These are phyloP conservation scores for Lingula anatina DNA, from an alignment of 2,888 invertebrate genomes.

Conservation along the genomic window DNA sequence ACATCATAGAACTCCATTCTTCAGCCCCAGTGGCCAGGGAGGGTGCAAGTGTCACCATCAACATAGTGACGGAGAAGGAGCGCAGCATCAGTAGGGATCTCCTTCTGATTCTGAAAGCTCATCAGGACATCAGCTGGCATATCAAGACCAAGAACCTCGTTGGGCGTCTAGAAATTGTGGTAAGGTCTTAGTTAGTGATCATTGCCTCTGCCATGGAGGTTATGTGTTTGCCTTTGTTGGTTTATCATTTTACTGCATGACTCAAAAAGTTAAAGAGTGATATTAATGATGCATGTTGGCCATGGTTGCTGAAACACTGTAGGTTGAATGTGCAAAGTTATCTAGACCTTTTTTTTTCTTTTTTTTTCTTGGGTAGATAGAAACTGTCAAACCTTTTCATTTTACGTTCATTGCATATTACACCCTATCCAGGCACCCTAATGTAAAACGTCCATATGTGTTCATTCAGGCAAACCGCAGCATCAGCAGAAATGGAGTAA, in stretches of 20 bases:
- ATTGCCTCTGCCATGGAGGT: not conserved
- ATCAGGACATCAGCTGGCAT: constrained; percentile 41
- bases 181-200: constrained; percentile 23
- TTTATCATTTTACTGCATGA: not conserved
- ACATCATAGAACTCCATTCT: too few species aligned
- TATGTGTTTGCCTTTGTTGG: not conserved
- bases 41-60: too few species aligned
- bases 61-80: too few species aligned
- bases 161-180: constrained; percentile 46
- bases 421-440: not conserved
- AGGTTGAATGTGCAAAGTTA: not conserved
- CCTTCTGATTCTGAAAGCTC: constrained; percentile 48
- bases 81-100: constrained; percentile 22
- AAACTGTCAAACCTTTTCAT: too few species aligned
- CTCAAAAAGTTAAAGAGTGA: not conserved
- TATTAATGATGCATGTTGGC: not conserved
- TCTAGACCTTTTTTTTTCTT: not conserved
- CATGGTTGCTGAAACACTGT: not conserved
- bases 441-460: not conserved
- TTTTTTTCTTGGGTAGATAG: not conserved
- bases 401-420: not conserved
- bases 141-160: constrained; percentile 39
- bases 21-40: too few species aligned
- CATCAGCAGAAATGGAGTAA: constrained; percentile 28
- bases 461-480: constrained; percentile 20